Evolutionary conservation across 1,140 invertebrate species (phyloP).

Genomic region (Eupristina koningsbergeri): DNA sequence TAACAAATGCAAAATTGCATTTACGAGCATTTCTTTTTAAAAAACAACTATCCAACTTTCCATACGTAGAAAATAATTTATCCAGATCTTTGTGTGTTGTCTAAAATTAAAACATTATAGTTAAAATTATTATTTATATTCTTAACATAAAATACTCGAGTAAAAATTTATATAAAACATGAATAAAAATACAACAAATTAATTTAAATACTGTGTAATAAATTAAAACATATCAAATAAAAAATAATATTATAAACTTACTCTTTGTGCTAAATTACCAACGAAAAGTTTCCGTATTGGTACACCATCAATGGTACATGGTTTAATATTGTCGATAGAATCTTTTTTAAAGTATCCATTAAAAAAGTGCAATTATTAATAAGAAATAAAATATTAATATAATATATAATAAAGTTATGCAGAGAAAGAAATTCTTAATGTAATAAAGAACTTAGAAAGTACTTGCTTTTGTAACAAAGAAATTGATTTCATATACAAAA

Average conservation of each 20-base stretch:
- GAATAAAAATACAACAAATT: no score
- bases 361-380: neutral
- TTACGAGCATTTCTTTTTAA: slow-evolving; percentile 62
- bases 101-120: slow-evolving; percentile 55
- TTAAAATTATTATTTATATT: slow-evolving; percentile 6
- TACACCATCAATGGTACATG: slow-evolving; percentile 58
- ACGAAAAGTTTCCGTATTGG: slow-evolving; percentile 69
- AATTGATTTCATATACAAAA: no score
- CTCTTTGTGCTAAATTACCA: slow-evolving; percentile 67
- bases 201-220: no score
- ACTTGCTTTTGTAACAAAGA: no score
- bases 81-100: slow-evolving; percentile 64
- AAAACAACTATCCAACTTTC: slow-evolving; percentile 65
- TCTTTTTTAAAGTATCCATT: neutral
- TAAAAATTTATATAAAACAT: no score
- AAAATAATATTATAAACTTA: slow-evolving; percentile 55
- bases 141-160: no score
- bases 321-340: slow-evolving; percentile 31
- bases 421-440: neutral
- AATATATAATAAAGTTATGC: neutral
- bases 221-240: neutral
- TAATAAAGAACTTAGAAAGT: no score
- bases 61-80: slow-evolving; percentile 64
- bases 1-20: slow-evolving; percentile 68
- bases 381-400: neutral